Conservation (phyloP, 2,888 invertebrate genomes). For the Strigamia maritima region DNA sequence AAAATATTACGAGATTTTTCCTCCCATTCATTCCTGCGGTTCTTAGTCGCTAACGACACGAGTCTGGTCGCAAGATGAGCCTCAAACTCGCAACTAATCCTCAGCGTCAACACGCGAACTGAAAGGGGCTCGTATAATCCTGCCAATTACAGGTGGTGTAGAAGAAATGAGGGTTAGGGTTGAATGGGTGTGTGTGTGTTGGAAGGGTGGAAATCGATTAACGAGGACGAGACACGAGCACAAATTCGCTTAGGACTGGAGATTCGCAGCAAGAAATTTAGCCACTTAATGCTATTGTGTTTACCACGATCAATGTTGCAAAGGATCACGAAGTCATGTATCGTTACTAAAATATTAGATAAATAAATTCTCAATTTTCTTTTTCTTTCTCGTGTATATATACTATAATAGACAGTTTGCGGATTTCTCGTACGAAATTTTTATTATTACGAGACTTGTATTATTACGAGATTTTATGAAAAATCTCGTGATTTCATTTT, state of each 20-base stretch:
- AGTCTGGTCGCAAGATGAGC: background rate
- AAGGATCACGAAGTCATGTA: background rate
- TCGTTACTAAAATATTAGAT: background rate
- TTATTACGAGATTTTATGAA: no score
- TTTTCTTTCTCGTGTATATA: no score
- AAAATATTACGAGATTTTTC: background rate
- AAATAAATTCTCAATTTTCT: background rate
- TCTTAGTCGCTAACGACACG: background rate
- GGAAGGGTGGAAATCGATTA: slow-evolving; percentile 19
- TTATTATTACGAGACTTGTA: no score
- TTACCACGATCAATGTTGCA: background rate
- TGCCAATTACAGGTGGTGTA: slow-evolving; percentile 7
- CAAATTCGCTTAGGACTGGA: background rate
- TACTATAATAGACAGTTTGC: no score
- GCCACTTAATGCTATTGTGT: background rate
- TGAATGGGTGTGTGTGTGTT: background rate
- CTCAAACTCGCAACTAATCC: background rate
- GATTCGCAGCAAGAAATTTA: background rate
- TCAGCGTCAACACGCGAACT: slow-evolving; percentile 1
- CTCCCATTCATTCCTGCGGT: background rate
- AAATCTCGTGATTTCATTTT: no score
- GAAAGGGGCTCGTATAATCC: background rate
- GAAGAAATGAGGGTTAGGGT: background rate
- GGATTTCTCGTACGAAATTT: no score
- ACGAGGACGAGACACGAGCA: background rate